Evolutionary conservation across 2,113 vertebrate species (phyloP).

Genomic region (Scortum barcoo): DNA sequence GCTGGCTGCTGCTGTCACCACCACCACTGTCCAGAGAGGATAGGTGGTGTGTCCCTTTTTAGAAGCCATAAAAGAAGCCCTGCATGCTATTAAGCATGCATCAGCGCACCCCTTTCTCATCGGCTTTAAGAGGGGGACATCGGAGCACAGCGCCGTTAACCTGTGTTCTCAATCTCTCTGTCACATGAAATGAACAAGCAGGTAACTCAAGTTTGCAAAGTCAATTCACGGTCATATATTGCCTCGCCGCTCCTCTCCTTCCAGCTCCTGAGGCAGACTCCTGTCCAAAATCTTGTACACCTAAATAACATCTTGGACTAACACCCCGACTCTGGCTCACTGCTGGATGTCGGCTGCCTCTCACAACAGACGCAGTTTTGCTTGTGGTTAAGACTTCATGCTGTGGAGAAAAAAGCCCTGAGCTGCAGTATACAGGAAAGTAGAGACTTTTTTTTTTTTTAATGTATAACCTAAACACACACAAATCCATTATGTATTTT

Average conservation of each 20-base stretch:
- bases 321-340: neutral
- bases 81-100: slow-evolving; percentile 73
- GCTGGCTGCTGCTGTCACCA: slow-evolving; percentile 62
- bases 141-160: slow-evolving; percentile 42
- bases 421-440: neutral
- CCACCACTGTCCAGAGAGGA: slow-evolving; percentile 43
- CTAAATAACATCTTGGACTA: slow-evolving; percentile 4
- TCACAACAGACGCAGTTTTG: neutral
- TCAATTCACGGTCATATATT: slow-evolving; percentile 5
- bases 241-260: neutral
- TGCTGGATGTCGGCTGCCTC: neutral
- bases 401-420: neutral
- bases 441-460: neutral
- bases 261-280: neutral
- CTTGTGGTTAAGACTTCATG: neutral
- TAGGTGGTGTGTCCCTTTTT: slow-evolving; percentile 71
- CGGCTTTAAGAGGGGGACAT: slow-evolving; percentile 49
- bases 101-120: slow-evolving; percentile 49
- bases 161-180: slow-evolving; percentile 50
- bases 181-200: slow-evolving; percentile 38
- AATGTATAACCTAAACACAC: slow-evolving; percentile 2
- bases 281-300: slow-evolving; percentile 2
- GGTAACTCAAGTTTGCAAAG: slow-evolving; percentile 27
- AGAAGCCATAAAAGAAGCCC: slow-evolving; percentile 74
- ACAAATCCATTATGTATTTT: neutral